Evolutionary conservation across 1,140 invertebrate genomes (phyloP).

Genomic region (Dysdera silvatica): DNA sequence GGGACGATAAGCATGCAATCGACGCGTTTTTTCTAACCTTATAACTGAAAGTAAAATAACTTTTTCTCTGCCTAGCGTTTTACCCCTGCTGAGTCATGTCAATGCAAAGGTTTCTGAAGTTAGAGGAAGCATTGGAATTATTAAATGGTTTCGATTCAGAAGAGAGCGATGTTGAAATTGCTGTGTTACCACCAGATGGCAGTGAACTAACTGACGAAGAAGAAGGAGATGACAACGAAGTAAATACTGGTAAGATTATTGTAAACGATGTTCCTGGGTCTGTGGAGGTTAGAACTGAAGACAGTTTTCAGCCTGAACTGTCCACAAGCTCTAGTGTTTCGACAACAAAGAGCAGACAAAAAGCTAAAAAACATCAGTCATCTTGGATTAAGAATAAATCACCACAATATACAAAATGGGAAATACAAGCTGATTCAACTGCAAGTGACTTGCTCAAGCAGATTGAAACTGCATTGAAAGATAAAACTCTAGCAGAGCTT

Average conservation of each 20-base stretch:
- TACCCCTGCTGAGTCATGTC: neutral
- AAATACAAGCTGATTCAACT: neutral
- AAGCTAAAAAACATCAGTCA: neutral
- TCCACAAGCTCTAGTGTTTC: slow-evolving; percentile 11
- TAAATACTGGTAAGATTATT: slow-evolving; percentile 3
- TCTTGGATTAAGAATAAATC: slow-evolving; percentile 7
- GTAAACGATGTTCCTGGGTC: neutral
- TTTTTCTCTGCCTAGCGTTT: neutral
- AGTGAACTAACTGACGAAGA: slow-evolving; percentile 8
- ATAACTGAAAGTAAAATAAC: neutral
- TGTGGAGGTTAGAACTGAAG: slow-evolving; percentile 4
- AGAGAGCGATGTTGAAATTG: neutral
- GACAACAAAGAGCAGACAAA: slow-evolving; percentile 1
- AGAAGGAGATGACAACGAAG: neutral
- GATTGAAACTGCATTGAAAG: slow-evolving; percentile 8
- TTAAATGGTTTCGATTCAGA: slow-evolving; percentile 8
- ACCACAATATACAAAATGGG: slow-evolving; percentile 4
- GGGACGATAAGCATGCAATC: slow-evolving; percentile 8
- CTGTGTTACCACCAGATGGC: neutral
- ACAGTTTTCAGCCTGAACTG: neutral
- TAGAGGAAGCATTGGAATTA: neutral
- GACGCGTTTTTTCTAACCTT: neutral
- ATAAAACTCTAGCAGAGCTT: slow-evolving; percentile 5
- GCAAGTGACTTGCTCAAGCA: slow-evolving; percentile 9
- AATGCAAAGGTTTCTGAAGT: neutral